Base-by-base conservation (phyloP, 2,888 invertebrate genomes). In the Pasiphila rectangulata region DNA sequence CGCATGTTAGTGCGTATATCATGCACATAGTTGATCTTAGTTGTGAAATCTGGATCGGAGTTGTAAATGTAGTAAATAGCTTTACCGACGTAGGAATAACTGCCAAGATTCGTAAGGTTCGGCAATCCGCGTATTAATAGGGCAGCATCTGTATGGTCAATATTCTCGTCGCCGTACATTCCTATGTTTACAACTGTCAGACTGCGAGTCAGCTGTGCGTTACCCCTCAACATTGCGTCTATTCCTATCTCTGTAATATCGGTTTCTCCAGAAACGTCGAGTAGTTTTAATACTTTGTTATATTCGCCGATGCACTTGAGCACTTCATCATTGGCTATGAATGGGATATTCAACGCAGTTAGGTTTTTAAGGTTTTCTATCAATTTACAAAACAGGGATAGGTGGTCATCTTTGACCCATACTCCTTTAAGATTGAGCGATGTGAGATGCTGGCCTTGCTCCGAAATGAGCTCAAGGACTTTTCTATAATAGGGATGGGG, bases 201-300 rank as follows among this genome's bases (percentile, higher is more conserved):
- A 38, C 85, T 88, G 27, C 90, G 84, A 7, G 90, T 87, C 50
- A 89, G 77, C 56, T 83, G 79, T n/a, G 90, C 83, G 42, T 89
- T 80, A 0, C 91, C 89, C 19, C 74, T 82, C 32, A 91, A 72
- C 69, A 93, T 83, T 1, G 84, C 81, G 44, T 90, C 90, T 35
- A 94, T 90, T 41, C 93, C 93, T 16, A 90, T 90, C 65, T 91
- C 90, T 0, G 93, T 92, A 27, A 93, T 92, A 64, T 91, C 91
- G 4, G 93, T 92, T 68, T 94, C 93, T 1, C 94, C 94, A 0
- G 93, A 93, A 48, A 94, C 90, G 59, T 94, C 93, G 15, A 94
- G 71, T 5, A 92, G 78, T 54, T 91, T 90, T 37, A 94, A 71
- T 15, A 90, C 83, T 53, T 84, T 84, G 56, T 91, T 91, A 48